Evolutionary conservation across 2,113 vertebrate genomes (phyloP), one percentile per base, ranked within the genome.

Genomic region (Neofelis nebulosa): DNA sequence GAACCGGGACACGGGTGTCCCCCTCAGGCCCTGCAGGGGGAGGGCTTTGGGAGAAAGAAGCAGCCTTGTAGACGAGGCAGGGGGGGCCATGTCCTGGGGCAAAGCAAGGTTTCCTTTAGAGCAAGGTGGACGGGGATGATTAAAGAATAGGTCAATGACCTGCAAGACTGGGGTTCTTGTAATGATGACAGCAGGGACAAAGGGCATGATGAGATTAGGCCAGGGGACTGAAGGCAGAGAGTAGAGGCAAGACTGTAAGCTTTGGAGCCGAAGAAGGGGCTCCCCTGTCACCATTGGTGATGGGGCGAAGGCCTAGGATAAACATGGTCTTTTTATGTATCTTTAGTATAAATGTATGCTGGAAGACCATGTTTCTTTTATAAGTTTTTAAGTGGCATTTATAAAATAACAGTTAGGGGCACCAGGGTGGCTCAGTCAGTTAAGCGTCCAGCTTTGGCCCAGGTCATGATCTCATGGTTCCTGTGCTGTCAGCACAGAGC

Each of bases 231-330:
- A n/a, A 65, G 55, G 41, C 66, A 71, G 71, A 71, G 63, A 85
- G 29, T 48, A 25, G 55, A 79, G 16, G 29, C 23, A 65, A 36
- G 36, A 15, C 31, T 3, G 15, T 9, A 7, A 55, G 18, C 36
- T 2, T 2, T 15, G 2, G 18, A 48, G 5, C 33, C 48, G 2
- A 10, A 18, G n/a, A 66, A 0, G 38, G 7, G 81, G 33, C 29
- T 83, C 21, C 21, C n/a, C n/a, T 4, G 2, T 71, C 41, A 41
- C 65, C 21, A n/a, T 0, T 3, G n/a, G 38, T 31, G 52, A 48
- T 0, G 2, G 29, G 29, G 23, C 19, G 27, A 63, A 65, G 38
- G 4, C 73, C 27, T 16, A 8, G 21, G 5, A 48, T n/a, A 80
- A 65, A 33, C 52, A 8, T 1, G 25, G 27, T 38, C 57, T 76